These are phyloP conservation scores for Holacanthella duospinosa DNA, from an alignment of 2,888 invertebrate species.

Conservation along the genomic window DNA sequence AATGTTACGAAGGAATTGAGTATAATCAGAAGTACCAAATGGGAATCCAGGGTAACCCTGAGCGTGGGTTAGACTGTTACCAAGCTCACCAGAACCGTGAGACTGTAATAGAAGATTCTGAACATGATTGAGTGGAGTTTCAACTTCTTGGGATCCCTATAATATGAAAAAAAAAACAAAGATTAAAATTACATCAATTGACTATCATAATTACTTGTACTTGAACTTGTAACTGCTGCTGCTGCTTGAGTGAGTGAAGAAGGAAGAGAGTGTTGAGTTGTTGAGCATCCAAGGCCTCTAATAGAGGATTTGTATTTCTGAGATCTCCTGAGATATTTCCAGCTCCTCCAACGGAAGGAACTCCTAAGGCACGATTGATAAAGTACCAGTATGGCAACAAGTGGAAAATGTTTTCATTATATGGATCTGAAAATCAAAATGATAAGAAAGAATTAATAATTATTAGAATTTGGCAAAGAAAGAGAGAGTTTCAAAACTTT, in stretches of 20 bases:
- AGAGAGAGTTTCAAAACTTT: too few relatives aligned
- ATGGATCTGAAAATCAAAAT: conserved; percentile 11
- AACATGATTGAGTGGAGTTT: not conserved
- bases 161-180: too few relatives aligned
- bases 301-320: conserved; percentile 11
- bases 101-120: not conserved
- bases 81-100: not conserved
- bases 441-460: not conserved
- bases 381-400: conserved; percentile 35
- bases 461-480: not conserved
- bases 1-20: not conserved
- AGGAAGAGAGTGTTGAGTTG: conserved; percentile 30
- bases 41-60: too few relatives aligned
- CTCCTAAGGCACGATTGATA: conserved; percentile 30
- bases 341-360: conserved; percentile 14
- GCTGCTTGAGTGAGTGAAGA: conserved; percentile 33
- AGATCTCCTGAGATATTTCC: conserved; percentile 18
- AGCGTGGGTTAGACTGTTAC: not conserved
- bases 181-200: too few relatives aligned
- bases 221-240: conserved; percentile 21
- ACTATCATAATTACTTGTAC: conserved; percentile 11
- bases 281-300: conserved; percentile 24
- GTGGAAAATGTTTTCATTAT: conserved; percentile 28
- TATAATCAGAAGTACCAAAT: not conserved
- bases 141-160: not conserved